These are phyloP conservation scores for Ormyrus nitidulus DNA, from an alignment of 2,888 invertebrate genomes.

Conservation along the genomic window DNA sequence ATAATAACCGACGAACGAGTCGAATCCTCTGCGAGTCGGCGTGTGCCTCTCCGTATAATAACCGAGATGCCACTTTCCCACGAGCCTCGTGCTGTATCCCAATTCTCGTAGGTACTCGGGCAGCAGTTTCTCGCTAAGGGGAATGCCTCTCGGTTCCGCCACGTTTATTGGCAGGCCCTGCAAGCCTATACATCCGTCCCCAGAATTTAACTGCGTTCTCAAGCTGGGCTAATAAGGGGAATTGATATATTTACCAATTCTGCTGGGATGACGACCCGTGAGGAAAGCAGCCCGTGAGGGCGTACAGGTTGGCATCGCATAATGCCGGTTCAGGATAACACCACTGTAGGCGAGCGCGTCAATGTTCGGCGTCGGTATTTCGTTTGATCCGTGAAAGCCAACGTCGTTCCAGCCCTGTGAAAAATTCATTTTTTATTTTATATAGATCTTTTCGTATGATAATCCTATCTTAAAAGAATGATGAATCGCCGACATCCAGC, in stretches of 20 bases:
- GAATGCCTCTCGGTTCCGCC: slow-evolving; percentile 77
- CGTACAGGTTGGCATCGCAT: slow-evolving; percentile 90
- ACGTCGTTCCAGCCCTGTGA: slow-evolving; percentile 91
- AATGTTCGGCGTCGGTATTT: slow-evolving; percentile 93
- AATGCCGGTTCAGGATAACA: slow-evolving; percentile 89
- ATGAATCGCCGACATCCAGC: too few relatives aligned
- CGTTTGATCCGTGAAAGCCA: slow-evolving; percentile 90
- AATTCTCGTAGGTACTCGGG: slow-evolving; percentile 76
- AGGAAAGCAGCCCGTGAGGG: slow-evolving; percentile 89
- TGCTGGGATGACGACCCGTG: slow-evolving; percentile 91
- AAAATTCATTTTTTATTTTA: too few relatives aligned
- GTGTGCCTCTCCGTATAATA: slow-evolving; percentile 78
- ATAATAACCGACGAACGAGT: slow-evolving; percentile 90
- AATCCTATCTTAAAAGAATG: too few relatives aligned
- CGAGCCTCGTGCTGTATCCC: slow-evolving; percentile 77
- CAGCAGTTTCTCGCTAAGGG: slow-evolving; percentile 75
- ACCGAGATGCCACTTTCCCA: slow-evolving; percentile 80
- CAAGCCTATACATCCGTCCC: slow-evolving; percentile 72
- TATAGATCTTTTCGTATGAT: too few relatives aligned
- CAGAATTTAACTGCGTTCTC: too few relatives aligned
- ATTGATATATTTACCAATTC: slow-evolving; percentile 73
- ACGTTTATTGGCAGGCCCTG: slow-evolving; percentile 77
- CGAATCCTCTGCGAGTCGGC: slow-evolving; percentile 86
- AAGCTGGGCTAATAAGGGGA: neutral
- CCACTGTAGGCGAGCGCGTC: slow-evolving; percentile 91